Evolutionary conservation across 2,797 vertebrate genomes (phyloP).

Genomic region (Phoebastria nigripes): DNA sequence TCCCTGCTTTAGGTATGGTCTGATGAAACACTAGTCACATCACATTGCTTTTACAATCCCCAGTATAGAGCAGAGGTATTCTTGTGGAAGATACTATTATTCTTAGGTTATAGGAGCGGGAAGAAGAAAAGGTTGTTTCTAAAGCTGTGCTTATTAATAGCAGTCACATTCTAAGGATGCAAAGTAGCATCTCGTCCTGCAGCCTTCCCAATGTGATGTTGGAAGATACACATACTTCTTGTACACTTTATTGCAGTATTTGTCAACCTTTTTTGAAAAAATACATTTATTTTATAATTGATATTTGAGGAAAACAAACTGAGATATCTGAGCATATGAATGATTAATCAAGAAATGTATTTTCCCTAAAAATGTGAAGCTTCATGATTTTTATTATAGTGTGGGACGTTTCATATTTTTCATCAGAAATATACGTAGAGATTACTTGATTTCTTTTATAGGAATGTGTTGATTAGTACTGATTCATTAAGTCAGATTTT

Average conservation of each 20-base stretch:
- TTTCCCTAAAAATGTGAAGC: background rate
- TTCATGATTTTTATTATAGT: background rate
- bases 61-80: background rate
- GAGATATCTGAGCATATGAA: background rate
- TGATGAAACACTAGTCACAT: background rate
- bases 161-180: background rate
- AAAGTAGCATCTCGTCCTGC: background rate
- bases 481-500: background rate
- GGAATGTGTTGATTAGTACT: background rate
- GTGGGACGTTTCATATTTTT: background rate
- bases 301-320: background rate
- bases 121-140: background rate
- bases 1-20: background rate
- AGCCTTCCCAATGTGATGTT: background rate
- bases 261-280: background rate
- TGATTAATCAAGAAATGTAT: background rate
- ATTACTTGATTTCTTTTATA: background rate
- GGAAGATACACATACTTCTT: background rate
- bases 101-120: background rate
- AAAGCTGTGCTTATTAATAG: background rate
- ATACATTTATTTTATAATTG: background rate
- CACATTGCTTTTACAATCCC: accelerated
- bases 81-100: background rate
- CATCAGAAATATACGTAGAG: background rate
- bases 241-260: background rate